Conservation (phyloP, 2,888 invertebrate genomes). For the Tetragnatha montana region DNA sequence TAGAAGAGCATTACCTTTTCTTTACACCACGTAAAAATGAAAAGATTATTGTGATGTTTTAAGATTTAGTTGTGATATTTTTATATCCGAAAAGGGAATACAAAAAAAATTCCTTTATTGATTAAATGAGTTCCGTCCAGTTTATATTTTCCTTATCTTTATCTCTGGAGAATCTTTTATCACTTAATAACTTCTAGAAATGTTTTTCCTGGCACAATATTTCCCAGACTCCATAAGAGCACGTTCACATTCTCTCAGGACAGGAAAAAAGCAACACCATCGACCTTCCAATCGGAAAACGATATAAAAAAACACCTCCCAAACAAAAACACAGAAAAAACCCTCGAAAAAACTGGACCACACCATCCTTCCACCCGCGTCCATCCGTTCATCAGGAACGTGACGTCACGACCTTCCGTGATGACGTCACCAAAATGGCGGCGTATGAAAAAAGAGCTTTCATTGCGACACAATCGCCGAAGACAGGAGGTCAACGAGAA, state of each 20-base stretch:
- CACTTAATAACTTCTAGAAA: too few relatives aligned
- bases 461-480: conserved; percentile 15
- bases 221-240: too few relatives aligned
- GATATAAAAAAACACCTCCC: conserved; percentile 3
- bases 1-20: too few relatives aligned
- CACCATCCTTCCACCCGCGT: neutral
- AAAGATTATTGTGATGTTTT: too few relatives aligned
- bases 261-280: neutral
- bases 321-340: conserved; percentile 6
- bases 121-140: too few relatives aligned
- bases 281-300: conserved; percentile 7
- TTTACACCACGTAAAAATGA: too few relatives aligned
- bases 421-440: conserved; percentile 19
- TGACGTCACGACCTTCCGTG: conserved; percentile 28
- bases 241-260: neutral
- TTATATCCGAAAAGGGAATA: too few relatives aligned
- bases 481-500: conserved; percentile 27
- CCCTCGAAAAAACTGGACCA: neutral
- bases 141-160: too few relatives aligned
- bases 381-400: neutral
- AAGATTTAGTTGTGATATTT: too few relatives aligned
- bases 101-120: too few relatives aligned
- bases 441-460: neutral
- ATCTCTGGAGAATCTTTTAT: too few relatives aligned
- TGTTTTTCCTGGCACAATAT: too few relatives aligned